Base-by-base conservation (phyloP, 2,888 invertebrate species). In the Nemoura dubitans region DNA sequence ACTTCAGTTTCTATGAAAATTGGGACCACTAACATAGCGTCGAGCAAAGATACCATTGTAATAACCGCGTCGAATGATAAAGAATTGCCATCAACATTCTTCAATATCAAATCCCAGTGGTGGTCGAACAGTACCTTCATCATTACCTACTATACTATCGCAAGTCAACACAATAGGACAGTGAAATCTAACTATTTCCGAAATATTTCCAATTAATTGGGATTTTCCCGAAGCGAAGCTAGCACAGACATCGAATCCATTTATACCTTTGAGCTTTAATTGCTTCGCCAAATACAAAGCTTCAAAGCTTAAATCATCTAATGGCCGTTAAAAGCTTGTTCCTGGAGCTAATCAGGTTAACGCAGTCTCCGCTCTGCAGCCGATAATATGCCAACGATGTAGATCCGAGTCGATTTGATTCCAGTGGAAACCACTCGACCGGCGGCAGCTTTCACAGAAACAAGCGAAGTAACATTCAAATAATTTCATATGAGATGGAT, bases 251-350 rank as follows among this genome's bases (percentile, higher is more conserved):
- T 59, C 59, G 14, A 59, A 59, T 59, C 59, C 59, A 59, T 59
- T 59, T 76, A 2, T n/a, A 78, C 26, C 10, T 78, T 78, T 78
- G 78, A 28, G 28, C 5, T 78, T 28, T 78, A 78, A 78, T 78
- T 78, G 78, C 78, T 28, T 78, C 28, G 78, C 7, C 28, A 14
- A 78, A 28, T 28, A 78, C 78, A 78, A 78, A 78, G 78, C 78
- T 27, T 27, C 78, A 78, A 78, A 78, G 78, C 28, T 26, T 25
- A 59, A 78, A 78, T 78, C 78, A 78, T 78, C 78, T 78, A 78
- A 27, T 78, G 78, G 16, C 78, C 78, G 28, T 78, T 78, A 78
- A 78, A 28, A 78, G 78, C 78, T 6, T 26, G 25, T 78, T 26
- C 27, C 78, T 27, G 21, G 2, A 28, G 16, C 27, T 78, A 78